A percentile compares a stretch with the other conserved stretches of the same genome.
Evolutionary conservation across 2,797 vertebrate species (phyloP).

Genomic region (Mormyrus proboscirostris): DNA sequence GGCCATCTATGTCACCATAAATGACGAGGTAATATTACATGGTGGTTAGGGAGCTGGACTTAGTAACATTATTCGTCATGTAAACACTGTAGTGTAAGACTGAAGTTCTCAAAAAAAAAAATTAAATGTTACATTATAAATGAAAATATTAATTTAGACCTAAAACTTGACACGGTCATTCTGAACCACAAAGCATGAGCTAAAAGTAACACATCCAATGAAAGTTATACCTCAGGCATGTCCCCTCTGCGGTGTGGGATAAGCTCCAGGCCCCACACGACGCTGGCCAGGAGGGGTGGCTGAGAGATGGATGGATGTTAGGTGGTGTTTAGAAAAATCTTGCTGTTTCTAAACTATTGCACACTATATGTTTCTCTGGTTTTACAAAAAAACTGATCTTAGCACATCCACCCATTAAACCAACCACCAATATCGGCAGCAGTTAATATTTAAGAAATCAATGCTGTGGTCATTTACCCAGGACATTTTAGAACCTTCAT

Average conservation of each 20-base stretch:
- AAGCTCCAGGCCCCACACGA: neutral
- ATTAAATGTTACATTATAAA: neutral
- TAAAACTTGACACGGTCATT: neutral
- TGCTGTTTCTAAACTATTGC: neutral
- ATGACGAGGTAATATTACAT: slow-evolving; percentile 78
- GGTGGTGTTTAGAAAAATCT: neutral
- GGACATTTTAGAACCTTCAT: neutral
- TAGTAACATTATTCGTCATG: neutral
- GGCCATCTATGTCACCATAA: slow-evolving; percentile 87
- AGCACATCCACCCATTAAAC: neutral
- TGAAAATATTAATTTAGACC: neutral
- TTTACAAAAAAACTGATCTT: neutral
- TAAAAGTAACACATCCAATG: neutral
- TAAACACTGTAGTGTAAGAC: neutral
- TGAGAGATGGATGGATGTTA: neutral
- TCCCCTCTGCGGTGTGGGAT: neutral
- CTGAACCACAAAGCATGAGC: neutral
- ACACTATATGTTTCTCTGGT: neutral
- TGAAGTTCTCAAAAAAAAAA: neutral
- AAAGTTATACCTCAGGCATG: neutral
- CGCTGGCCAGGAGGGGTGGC: neutral
- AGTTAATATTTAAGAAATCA: neutral
- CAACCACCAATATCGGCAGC: neutral
- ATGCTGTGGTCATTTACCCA: neutral
- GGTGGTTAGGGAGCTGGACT: neutral